Conservation (phyloP, 2,113 vertebrate species). For the Leucopsar rothschildi region DNA sequence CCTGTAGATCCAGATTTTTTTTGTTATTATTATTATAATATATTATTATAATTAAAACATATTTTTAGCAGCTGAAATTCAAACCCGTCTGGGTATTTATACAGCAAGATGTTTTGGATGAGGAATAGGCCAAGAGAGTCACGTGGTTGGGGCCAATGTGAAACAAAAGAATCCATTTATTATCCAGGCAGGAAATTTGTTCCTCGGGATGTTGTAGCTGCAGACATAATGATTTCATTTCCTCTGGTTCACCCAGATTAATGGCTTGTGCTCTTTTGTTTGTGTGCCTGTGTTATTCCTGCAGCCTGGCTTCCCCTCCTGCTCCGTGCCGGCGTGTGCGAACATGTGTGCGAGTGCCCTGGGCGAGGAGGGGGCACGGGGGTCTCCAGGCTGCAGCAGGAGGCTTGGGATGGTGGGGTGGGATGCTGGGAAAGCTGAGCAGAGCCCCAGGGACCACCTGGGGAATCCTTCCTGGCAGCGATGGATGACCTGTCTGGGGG, state of each 20-base stretch:
- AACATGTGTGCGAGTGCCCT: background rate
- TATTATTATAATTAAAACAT: constrained; percentile 57
- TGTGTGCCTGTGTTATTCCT: constrained; percentile 56
- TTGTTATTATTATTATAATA: constrained; percentile 12
- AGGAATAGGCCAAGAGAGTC: constrained; percentile 68
- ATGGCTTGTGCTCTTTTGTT: constrained; percentile 67
- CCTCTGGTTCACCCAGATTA: constrained; percentile 74
- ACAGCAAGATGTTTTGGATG: constrained; percentile 69
- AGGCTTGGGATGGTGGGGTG: background rate
- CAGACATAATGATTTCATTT: constrained; percentile 84
- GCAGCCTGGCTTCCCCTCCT: background rate
- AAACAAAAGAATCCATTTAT: constrained; percentile 83
- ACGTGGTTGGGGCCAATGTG: constrained; percentile 59
- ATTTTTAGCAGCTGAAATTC: constrained; percentile 67
- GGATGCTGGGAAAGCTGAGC: background rate
- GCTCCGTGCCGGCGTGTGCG: background rate
- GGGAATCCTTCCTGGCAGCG: background rate
- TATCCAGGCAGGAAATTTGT: constrained; percentile 83
- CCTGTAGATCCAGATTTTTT: background rate
- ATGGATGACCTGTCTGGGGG: background rate
- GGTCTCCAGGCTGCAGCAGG: background rate
- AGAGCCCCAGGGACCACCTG: background rate
- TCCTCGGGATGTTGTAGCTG: constrained; percentile 75
- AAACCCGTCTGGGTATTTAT: constrained; percentile 71
- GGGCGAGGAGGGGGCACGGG: fast-evolving